Conservation (phyloP, 2,113 vertebrate species). For the Megalops atlanticus region DNA sequence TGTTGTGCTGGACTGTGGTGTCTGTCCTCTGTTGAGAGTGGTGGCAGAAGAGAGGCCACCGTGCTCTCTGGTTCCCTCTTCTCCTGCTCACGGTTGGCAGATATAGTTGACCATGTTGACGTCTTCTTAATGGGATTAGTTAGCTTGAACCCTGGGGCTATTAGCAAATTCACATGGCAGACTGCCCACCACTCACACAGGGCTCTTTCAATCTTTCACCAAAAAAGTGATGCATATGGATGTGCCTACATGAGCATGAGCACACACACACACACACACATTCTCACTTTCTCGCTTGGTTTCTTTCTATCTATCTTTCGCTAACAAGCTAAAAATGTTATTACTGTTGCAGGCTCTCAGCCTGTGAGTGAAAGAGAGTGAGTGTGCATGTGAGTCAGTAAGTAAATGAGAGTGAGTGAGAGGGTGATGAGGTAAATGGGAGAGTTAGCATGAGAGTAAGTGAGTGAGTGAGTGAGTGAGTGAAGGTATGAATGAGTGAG, state of each 20-base stretch:
- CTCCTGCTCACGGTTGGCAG: background rate
- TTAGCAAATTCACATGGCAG: background rate
- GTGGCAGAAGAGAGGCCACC: background rate
- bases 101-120: background rate
- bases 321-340: background rate
- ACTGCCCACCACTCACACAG: background rate
- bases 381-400: no score
- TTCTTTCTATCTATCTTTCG: background rate
- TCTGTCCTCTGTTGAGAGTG: background rate
- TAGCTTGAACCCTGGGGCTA: background rate
- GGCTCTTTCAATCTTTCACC: background rate
- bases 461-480: no score
- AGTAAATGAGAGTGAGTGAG: no score
- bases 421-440: no score
- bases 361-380: no score
- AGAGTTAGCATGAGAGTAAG: no score
- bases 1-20: background rate
- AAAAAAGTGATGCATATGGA: no score
- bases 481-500: no score
- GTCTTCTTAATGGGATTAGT: background rate
- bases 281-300: background rate
- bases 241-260: background rate
- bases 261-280: background rate
- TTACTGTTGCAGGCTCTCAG: background rate
- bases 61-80: background rate